Evolutionary conservation across 2,113 vertebrate genomes (phyloP).

Genomic region (Callipepla californica): DNA sequence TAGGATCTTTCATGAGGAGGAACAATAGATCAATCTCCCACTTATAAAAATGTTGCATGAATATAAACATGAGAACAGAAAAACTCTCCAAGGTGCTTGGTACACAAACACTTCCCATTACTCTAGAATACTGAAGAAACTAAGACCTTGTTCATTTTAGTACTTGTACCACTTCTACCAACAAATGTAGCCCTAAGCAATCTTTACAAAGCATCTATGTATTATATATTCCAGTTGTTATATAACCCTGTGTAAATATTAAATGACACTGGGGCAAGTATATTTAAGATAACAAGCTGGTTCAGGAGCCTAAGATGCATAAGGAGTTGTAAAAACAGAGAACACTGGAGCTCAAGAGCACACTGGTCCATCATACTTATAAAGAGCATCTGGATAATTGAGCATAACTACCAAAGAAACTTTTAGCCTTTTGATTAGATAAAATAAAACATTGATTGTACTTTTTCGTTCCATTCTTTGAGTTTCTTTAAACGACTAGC

Average conservation of each 20-base stretch:
- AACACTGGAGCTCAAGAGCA: background rate
- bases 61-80: background rate
- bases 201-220: background rate
- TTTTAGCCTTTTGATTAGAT: background rate
- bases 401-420: background rate
- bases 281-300: slow-evolving; percentile 34
- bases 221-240: background rate
- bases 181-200: background rate
- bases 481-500: background rate
- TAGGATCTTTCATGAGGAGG: background rate
- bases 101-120: background rate
- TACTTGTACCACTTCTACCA: background rate
- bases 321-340: slow-evolving; percentile 10
- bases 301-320: slow-evolving; percentile 10
- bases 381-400: background rate
- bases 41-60: background rate
- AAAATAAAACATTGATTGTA: slow-evolving; percentile 4
- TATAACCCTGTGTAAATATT: background rate
- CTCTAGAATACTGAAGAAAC: background rate
- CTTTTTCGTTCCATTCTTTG: background rate
- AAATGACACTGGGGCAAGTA: background rate
- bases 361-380: background rate
- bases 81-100: background rate
- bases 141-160: background rate
- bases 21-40: background rate